Evolutionary conservation across 2,797 vertebrate species (phyloP).

Genomic region (Numenius phaeopus): DNA sequence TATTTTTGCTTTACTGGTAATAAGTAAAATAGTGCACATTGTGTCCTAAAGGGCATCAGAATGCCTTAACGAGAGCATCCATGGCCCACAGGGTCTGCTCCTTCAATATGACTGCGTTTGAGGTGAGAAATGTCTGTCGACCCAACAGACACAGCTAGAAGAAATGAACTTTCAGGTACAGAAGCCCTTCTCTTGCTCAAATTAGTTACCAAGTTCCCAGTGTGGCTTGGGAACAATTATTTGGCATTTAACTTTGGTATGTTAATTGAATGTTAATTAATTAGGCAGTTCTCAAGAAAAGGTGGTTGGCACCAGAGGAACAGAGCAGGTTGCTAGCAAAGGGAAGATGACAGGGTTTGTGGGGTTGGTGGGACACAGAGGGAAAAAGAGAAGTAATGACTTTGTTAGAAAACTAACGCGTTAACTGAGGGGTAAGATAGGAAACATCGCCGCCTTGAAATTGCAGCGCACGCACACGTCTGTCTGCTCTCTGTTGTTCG

Average conservation of each 20-base stretch:
- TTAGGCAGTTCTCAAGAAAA: constrained; percentile 24
- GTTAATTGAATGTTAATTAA: constrained; percentile 59
- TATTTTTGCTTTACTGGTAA: background rate
- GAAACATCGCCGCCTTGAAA: background rate
- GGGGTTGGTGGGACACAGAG: background rate
- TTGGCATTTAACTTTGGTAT: constrained; percentile 16
- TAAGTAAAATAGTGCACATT: background rate
- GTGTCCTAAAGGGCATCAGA: background rate
- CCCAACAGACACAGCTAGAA: background rate
- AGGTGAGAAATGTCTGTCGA: background rate
- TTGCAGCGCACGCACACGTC: background rate
- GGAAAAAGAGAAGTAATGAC: background rate
- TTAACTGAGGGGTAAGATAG: background rate
- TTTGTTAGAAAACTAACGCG: background rate
- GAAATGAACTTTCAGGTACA: background rate
- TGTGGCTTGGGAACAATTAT: constrained; percentile 26
- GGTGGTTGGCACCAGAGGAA: constrained; percentile 27
- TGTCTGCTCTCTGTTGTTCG: background rate
- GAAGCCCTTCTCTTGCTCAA: background rate
- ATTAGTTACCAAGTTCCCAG: constrained; percentile 17
- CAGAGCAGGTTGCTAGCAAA: background rate
- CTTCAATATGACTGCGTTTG: fast-evolving
- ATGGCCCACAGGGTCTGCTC: background rate
- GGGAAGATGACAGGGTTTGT: background rate
- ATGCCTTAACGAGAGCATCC: background rate